Evolutionary conservation across 2,888 invertebrate species (phyloP).

Genomic region (Drosophila trichaetosa): DNA sequence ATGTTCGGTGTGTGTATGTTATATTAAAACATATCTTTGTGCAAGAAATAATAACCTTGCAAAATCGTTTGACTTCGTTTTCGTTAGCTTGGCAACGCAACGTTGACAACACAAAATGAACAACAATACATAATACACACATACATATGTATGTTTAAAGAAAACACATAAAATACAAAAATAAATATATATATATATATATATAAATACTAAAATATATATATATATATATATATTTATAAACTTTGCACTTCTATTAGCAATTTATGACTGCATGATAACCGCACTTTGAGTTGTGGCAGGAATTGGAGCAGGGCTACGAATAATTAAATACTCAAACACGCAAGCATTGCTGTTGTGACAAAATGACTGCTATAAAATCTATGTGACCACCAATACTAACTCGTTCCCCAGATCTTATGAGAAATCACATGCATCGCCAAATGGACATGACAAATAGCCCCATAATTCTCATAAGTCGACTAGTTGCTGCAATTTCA

Average conservation of each 20-base stretch:
- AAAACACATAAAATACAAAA: not conserved
- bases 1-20: not conserved
- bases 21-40: slow-evolving; percentile 68
- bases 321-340: slow-evolving; percentile 3
- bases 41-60: slow-evolving; percentile 77
- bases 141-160: not conserved
- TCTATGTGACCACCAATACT: not conserved
- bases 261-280: slow-evolving; percentile 57
- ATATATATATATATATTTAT: slow-evolving; percentile 30
- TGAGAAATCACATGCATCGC: not conserved
- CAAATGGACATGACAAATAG: not conserved
- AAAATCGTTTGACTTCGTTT: slow-evolving; percentile 69
- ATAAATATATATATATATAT: not conserved
- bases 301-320: slow-evolving; percentile 58
- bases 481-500: not conserved
- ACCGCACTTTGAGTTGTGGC: slow-evolving; percentile 51
- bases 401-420: slow-evolving; percentile 3
- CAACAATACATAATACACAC: slow-evolving; percentile 19
- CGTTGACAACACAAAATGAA: slow-evolving; percentile 23
- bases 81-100: slow-evolving; percentile 50
- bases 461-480: not conserved
- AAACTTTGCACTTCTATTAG: slow-evolving; percentile 58
- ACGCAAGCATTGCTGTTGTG: not conserved
- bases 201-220: not conserved
- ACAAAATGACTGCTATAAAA: slow-evolving; percentile 2